Conservation (phyloP, 2,888 invertebrate species). For the Lithosia quadra region DNA sequence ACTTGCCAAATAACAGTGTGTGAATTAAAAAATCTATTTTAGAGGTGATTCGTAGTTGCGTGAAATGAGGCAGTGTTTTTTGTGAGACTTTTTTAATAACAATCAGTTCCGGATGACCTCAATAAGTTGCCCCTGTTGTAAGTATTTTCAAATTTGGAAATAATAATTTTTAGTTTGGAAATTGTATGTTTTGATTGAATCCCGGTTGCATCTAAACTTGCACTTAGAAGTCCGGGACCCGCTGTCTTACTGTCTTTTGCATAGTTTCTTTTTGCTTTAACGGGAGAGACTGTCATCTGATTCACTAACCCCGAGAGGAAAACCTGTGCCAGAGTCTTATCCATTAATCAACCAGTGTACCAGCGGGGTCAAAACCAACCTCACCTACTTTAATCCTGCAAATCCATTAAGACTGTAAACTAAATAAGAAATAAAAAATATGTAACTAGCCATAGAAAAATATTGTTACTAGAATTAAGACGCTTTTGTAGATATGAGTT, state of each 20-base stretch:
- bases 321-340: neutral
- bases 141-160: constrained; percentile 14
- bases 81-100: constrained; percentile 18
- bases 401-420: no score
- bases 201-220: neutral
- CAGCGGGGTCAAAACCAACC: neutral
- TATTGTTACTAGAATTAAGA: no score
- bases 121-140: constrained; percentile 26
- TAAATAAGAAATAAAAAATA: no score
- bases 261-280: neutral
- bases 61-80: constrained; percentile 22
- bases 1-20: constrained; percentile 9
- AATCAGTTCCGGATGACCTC: constrained; percentile 22
- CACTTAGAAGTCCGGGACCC: neutral
- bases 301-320: neutral
- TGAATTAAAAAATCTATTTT: constrained; percentile 6
- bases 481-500: no score
- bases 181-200: neutral
- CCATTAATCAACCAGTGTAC: neutral
- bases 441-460: no score
- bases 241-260: neutral
- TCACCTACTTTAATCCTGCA: no score
- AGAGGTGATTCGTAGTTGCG: neutral
- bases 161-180: neutral
- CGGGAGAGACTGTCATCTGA: neutral